These are phyloP conservation scores for Gobionotothen gibberifrons DNA, from an alignment of 2,797 vertebrate species.

Conservation along the genomic window DNA sequence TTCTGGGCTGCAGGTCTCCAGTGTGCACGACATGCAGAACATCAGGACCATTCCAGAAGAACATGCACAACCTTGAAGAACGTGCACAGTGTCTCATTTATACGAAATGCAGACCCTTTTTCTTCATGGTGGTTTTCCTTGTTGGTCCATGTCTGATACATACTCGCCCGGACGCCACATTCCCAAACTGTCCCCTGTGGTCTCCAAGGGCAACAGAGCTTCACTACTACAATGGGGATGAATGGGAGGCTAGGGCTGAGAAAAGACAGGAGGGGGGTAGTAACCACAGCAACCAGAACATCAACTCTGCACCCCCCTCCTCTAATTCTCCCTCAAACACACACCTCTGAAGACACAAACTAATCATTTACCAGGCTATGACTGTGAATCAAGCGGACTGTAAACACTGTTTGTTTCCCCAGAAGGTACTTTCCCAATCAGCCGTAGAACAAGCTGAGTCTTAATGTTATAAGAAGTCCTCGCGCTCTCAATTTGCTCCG, in stretches of 20 bases:
- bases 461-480: slow-evolving; percentile 63
- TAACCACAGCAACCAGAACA: slow-evolving; percentile 75
- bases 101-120: neutral
- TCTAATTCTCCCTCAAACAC: slow-evolving; percentile 30
- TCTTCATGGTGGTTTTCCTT: slow-evolving; percentile 5
- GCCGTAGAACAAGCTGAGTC: neutral
- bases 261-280: slow-evolving; percentile 63
- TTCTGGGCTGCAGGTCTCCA: slow-evolving; percentile 39
- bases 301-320: slow-evolving; percentile 74
- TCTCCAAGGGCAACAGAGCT: slow-evolving; percentile 82
- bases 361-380: neutral
- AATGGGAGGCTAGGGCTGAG: slow-evolving; percentile 79
- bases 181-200: slow-evolving; percentile 73
- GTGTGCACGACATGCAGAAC: slow-evolving; percentile 15
- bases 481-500: slow-evolving; percentile 46
- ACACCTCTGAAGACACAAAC: slow-evolving; percentile 53
- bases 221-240: slow-evolving; percentile 81
- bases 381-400: neutral
- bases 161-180: slow-evolving; percentile 69
- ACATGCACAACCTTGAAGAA: neutral
- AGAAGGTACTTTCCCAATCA: slow-evolving; percentile 23
- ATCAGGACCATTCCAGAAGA: neutral
- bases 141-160: slow-evolving; percentile 15
- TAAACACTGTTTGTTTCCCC: neutral
- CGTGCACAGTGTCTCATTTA: neutral